Evolutionary conservation across 1,140 invertebrate species (phyloP).

Genomic region (Polypedilum pembai): DNA sequence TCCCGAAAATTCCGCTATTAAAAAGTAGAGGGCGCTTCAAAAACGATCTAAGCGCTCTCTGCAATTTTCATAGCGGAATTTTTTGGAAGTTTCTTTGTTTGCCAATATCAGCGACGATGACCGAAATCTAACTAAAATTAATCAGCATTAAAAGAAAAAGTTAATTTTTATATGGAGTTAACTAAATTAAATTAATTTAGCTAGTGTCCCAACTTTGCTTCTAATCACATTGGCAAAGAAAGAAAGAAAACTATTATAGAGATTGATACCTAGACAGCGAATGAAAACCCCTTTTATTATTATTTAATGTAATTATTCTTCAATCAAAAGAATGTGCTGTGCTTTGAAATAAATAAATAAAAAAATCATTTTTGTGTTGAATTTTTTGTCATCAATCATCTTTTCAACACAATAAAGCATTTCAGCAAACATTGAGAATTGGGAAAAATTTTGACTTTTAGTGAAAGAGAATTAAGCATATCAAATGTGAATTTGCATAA

Average conservation of each 20-base stretch:
- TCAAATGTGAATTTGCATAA: slow-evolving; percentile 22
- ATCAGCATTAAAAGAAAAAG: neutral
- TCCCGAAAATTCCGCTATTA: too few relatives aligned
- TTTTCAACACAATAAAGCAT: slow-evolving; percentile 5
- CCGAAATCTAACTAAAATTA: too few relatives aligned
- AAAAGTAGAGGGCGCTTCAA: too few relatives aligned
- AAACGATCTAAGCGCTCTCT: too few relatives aligned
- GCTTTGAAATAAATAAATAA: neutral
- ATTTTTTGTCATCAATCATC: slow-evolving; percentile 22
- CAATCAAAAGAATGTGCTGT: slow-evolving; percentile 6
- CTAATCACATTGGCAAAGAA: slow-evolving; percentile 6
- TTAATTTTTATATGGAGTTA: too few relatives aligned
- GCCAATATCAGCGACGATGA: too few relatives aligned
- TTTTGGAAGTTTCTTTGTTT: too few relatives aligned
- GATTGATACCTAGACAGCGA: neutral
- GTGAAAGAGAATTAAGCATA: slow-evolving; percentile 7
- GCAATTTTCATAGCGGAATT: too few relatives aligned
- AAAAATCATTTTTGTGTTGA: neutral
- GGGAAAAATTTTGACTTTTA: neutral
- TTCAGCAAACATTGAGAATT: neutral
- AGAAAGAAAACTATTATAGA: neutral
- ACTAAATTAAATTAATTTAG: neutral
- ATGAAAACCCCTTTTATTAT: neutral
- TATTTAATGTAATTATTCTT: slow-evolving; percentile 27
- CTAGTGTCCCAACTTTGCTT: too few relatives aligned